Evolutionary conservation across 1,140 invertebrate species (phyloP), one percentile per base, ranked within the genome.

Genomic region (Caenorhabditis remanei): DNA sequence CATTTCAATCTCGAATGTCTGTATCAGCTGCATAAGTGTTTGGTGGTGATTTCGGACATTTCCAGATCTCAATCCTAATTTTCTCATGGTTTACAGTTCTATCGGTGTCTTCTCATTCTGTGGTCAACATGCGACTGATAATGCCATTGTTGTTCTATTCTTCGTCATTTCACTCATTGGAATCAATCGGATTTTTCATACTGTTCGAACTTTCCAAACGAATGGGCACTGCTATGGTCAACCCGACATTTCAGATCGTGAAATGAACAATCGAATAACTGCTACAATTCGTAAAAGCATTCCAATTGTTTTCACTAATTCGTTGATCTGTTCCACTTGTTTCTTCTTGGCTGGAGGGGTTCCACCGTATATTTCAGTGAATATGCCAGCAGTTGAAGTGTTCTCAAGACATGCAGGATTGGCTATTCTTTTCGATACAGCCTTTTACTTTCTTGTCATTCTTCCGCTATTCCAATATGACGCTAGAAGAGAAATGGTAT

Each of bases 111-210:
- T 96, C 93, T 96, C 96, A 2, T 97, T 95, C 91, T 90, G 95
- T 46, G 94, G 95, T 5, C 93, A 96, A 55, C 94, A 95, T 1
- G 95, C 96, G 0, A 97, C 96, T 7, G 93, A 98, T 86, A 95
- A 98, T 86, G 96, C 97, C 86, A 95, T 98, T 87, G 97, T 99
- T 94, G 96, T 99, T 5, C 95, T 98, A 87, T 97, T 97, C 11
- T 98, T 98, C 93, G 94, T 98, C 61, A 95, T 98, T 16, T 93
- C 98, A 40, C 96, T 97, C 87, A 95, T 98, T n/a, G 97, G 97
- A 50, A 96, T 98, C 1, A 97, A 98, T 93, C 98, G 98, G 91
- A 97, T 98, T 87, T 98, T 98, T 90, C 96, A 98, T 86, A 94
- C 99, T 43, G 96, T 98, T 14, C 32, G 71, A 79, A 79, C 71